Evolutionary conservation across 2,888 invertebrate genomes (phyloP).

Genomic region (Carpatolechia fugitivella): DNA sequence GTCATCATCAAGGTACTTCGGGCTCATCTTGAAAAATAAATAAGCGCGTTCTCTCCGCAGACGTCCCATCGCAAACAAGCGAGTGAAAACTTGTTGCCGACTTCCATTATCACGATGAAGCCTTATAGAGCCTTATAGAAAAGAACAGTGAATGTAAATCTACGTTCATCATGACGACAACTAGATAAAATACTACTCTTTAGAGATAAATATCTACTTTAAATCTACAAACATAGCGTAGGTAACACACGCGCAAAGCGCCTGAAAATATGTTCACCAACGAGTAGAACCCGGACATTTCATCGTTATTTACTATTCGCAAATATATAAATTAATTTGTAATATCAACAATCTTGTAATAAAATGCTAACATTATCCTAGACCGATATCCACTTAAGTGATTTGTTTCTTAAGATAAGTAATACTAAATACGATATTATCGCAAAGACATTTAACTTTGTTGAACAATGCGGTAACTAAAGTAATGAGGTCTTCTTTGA

Average conservation of each 20-base stretch:
- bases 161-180: conserved; percentile 71
- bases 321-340: conserved; percentile 10
- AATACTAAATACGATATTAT: conserved; percentile 10
- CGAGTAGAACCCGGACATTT: not conserved
- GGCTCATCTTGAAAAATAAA: not conserved
- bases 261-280: not conserved
- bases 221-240: conserved; percentile 48
- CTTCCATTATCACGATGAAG: conserved; percentile 57
- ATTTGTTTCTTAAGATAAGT: conserved; percentile 9
- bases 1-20: not conserved
- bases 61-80: conserved; percentile 43
- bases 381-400: conserved; percentile 9
- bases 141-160: conserved; percentile 53
- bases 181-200: conserved; percentile 77
- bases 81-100: conserved; percentile 52
- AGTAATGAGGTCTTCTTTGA: not conserved
- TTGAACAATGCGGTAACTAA: conserved; percentile 4
- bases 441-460: not conserved
- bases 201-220: conserved; percentile 74
- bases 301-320: conserved; percentile 3
- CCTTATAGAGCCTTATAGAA: conserved; percentile 72
- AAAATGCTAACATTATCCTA: conserved; percentile 11
- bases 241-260: not conserved
- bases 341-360: conserved; percentile 12
- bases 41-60: not conserved